phyloP scores from a whole-genome alignment of 2,797 vertebrate genomes.

The Brachymystax lenok region DNA sequence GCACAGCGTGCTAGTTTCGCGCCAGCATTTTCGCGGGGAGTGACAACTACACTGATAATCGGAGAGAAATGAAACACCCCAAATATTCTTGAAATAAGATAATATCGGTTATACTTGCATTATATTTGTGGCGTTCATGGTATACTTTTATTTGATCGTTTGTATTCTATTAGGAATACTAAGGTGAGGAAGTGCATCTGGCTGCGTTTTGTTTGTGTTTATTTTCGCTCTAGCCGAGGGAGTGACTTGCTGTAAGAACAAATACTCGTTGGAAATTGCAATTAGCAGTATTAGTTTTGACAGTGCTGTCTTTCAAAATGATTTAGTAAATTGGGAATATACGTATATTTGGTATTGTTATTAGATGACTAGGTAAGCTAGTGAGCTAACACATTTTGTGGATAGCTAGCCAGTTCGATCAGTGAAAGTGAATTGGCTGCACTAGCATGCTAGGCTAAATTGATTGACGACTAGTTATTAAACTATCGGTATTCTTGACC shows the following conservation, averaged over 20 bases:
- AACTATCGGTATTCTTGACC: too few species aligned
- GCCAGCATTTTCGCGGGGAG: slow-evolving; percentile 78
- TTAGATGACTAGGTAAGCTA: slow-evolving; percentile 3
- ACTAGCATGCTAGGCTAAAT: neutral
- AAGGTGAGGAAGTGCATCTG: slow-evolving; percentile 54
- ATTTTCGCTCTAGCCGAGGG: neutral
- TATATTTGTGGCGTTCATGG: slow-evolving; percentile 20
- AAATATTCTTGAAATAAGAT: neutral
- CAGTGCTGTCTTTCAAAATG: neutral
- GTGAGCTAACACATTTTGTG: slow-evolving; percentile 33
- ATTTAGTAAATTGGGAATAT: neutral
- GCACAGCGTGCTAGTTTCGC: slow-evolving; percentile 74
- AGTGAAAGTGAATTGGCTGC: neutral
- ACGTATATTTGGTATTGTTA: neutral
- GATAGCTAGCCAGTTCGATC: neutral
- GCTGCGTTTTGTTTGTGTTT: slow-evolving; percentile 15
- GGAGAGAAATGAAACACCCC: slow-evolving; percentile 2
- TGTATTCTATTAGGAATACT: slow-evolving; percentile 27
- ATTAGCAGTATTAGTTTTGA: neutral
- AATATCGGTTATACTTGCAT: neutral
- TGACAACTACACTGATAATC: neutral
- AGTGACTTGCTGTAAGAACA: neutral
- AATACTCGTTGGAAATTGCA: too few species aligned
- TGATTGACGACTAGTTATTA: neutral
- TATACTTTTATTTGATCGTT: slow-evolving; percentile 12